Evolutionary conservation across 2,113 vertebrate genomes (phyloP), one percentile per base, ranked within the genome.

Genomic region (Helogale parvula): DNA sequence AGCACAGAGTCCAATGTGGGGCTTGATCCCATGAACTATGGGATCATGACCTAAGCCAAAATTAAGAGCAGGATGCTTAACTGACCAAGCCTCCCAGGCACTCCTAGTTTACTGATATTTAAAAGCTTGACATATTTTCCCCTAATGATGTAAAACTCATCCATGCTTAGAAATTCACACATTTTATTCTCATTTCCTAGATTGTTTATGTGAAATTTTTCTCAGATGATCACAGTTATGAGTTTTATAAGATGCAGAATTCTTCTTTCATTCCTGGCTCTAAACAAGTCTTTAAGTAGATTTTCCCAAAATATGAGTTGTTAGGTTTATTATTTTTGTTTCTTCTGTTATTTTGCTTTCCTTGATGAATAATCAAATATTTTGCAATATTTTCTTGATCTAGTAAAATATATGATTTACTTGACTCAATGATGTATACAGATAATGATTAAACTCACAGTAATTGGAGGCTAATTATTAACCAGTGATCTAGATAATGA

Each of bases 391-490:
- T 90, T 94, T 57, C 47, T 71, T 94, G 33, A 72, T 41, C 33
- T 52, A n/a, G 7, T 93, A 87, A 97, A 87, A 95, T 81, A n/a
- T 69, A 31, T 93, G 23, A 93, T 84, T 90, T n/a, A 35, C 16
- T 86, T 96, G 57, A 93, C 21, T 94, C 65, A 92, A 16, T 90
- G n/a, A 16, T 65, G 38, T 81, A 86, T 57, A 45, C 5, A 41
- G 65, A 16, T 88, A 93, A 89, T 69, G 29, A 66, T 79, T 91
- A 91, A 85, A 57, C 9, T 71, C 14, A 79, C 17, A 74, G 41
- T 80, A 94, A 76, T 81, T 90, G 5, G 69, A 82, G 50, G 81
- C 38, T 93, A 80, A 45, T 83, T 82, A 54, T 94, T 90, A 92
- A 54, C 14, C 29, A 50, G 21, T 81, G 15, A 63, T 76, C 21